Percentiles rank a stretch among this genome's conserved stretches.
Conservation (phyloP, 2,888 invertebrate genomes). For the Campaea margaritaria region DNA sequence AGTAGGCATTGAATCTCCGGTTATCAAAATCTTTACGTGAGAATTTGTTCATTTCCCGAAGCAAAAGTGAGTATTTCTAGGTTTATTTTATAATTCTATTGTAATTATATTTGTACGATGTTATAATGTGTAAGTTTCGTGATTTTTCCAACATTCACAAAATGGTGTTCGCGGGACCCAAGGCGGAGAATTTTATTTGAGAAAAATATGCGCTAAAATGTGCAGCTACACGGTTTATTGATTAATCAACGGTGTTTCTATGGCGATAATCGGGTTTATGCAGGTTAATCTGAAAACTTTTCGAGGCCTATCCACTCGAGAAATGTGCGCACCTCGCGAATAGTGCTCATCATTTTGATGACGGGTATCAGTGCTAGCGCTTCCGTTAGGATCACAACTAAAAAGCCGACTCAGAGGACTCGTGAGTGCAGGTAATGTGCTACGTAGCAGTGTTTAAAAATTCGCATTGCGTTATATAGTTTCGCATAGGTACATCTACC, state of each 20-base stretch:
- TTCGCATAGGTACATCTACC: background rate
- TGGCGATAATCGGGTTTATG: slow-evolving; percentile 64
- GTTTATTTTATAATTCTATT: slow-evolving; percentile 45
- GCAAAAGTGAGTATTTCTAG: slow-evolving; percentile 77
- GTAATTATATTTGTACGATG: slow-evolving; percentile 31
- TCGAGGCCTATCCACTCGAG: slow-evolving; percentile 39
- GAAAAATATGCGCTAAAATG: slow-evolving; percentile 62
- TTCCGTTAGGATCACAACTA: slow-evolving; percentile 75
- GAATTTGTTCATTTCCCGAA: slow-evolving; percentile 78
- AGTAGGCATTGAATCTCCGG: slow-evolving; percentile 83
- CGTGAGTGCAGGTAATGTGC: slow-evolving; percentile 60
- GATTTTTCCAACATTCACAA: slow-evolving; percentile 47
- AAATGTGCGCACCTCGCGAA: slow-evolving; percentile 49
- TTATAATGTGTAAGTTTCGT: slow-evolving; percentile 22
- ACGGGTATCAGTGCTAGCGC: slow-evolving; percentile 81
- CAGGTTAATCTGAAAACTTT: slow-evolving; percentile 51
- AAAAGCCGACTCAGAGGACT: slow-evolving; percentile 58
- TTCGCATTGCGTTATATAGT: slow-evolving; percentile 37
- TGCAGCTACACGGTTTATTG: slow-evolving; percentile 69
- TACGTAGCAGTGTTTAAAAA: slow-evolving; percentile 5
- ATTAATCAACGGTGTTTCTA: slow-evolving; percentile 75
- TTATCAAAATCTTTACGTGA: slow-evolving; percentile 84
- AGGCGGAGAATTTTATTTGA: slow-evolving; percentile 56
- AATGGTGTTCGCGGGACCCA: slow-evolving; percentile 58
- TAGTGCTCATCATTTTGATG: slow-evolving; percentile 66